These are phyloP conservation scores for Arenaria interpres DNA, from an alignment of 2,113 vertebrate species.

Conservation along the genomic window DNA sequence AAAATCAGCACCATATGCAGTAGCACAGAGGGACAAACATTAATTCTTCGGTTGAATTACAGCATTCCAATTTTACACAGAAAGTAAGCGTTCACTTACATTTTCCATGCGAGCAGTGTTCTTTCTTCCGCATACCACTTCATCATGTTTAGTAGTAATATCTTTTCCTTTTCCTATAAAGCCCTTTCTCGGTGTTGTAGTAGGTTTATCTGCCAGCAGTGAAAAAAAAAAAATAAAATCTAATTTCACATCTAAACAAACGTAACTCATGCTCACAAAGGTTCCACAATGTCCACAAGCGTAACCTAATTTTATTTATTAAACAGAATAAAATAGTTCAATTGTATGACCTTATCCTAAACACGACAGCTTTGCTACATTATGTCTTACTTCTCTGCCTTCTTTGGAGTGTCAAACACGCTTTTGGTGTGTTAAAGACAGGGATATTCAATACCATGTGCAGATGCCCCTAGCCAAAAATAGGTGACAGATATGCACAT, in stretches of 20 bases:
- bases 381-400: neutral
- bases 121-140: conserved; percentile 91
- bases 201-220: conserved; percentile 84
- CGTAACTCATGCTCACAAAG: neutral
- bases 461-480: neutral
- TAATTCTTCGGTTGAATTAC: neutral
- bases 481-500: neutral
- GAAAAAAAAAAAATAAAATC: conserved; percentile 14
- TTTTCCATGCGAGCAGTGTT: conserved; percentile 98
- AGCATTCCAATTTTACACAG: neutral
- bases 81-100: conserved; percentile 73
- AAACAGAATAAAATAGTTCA: neutral
- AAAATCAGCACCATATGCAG: neutral
- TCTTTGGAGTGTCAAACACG: neutral
- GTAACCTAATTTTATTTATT: neutral
- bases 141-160: conserved; percentile 97
- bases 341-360: neutral
- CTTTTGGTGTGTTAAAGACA: neutral
- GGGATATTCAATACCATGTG: neutral
- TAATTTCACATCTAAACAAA: neutral
- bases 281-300: neutral
- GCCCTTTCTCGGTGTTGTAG: conserved; percentile 86
- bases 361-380: neutral
- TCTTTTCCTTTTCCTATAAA: conserved; percentile 96
- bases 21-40: neutral